Percentiles rank a stretch among this genome's conserved stretches.
Conservation (phyloP, 1,140 invertebrate genomes). For the Gryllus bimaculatus region DNA sequence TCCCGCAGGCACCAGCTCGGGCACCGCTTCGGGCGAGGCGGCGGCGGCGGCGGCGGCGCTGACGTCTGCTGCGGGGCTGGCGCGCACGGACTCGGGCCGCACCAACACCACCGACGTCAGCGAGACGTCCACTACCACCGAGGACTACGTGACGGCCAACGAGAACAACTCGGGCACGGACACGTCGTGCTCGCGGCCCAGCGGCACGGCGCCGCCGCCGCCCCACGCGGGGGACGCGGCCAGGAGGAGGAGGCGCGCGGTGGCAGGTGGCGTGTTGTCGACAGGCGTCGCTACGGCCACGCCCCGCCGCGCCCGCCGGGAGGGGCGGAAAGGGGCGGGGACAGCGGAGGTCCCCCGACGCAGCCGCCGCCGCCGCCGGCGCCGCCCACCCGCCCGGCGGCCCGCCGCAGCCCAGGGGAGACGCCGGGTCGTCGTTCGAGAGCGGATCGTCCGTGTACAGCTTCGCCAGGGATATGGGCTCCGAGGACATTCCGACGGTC, state of each 20-base stretch:
- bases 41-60: too few relatives aligned
- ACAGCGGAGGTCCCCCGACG: too few relatives aligned
- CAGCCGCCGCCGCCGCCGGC: too few relatives aligned
- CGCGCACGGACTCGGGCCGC: conserved; percentile 55
- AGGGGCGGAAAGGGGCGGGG: too few relatives aligned
- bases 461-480: conserved; percentile 43
- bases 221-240: conserved; percentile 28
- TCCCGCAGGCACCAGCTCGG: background rate
- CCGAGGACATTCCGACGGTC: conserved; percentile 39
- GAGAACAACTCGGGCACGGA: conserved; percentile 61
- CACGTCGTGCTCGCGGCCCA: conserved; percentile 24
- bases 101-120: conserved; percentile 62
- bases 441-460: conserved; percentile 70
- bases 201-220: conserved; percentile 29
- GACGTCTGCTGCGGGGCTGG: conserved; percentile 26
- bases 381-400: too few relatives aligned
- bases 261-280: background rate
- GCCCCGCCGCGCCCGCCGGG: too few relatives aligned
- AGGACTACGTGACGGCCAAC: conserved; percentile 75
- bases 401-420: conserved; percentile 30
- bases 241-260: conserved; percentile 14
- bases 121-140: conserved; percentile 73
- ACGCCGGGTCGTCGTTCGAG: conserved; percentile 65
- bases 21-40: background rate
- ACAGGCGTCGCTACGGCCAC: background rate